Conservation (phyloP, 1,140 invertebrate genomes). For the Hermetia illucens region DNA sequence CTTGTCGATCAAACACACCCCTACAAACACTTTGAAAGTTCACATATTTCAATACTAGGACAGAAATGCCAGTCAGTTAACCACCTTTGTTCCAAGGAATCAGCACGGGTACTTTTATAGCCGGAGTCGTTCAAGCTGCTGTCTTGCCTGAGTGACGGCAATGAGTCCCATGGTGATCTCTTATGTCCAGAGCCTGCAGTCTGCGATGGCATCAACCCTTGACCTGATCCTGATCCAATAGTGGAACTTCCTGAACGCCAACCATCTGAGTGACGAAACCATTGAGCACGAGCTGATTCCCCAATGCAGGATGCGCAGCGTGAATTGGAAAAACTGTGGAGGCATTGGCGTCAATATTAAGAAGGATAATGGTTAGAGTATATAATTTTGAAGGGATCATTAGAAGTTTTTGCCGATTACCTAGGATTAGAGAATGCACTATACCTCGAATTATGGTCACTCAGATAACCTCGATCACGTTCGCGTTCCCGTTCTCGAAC, state of each 20-base stretch:
- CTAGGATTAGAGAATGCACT: slow-evolving; percentile 5
- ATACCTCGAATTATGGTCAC: slow-evolving; percentile 70
- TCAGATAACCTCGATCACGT: slow-evolving; percentile 65
- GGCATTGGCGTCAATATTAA: neutral
- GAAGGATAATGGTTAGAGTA: too few species aligned
- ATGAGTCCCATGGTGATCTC: slow-evolving; percentile 68
- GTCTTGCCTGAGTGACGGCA: slow-evolving; percentile 66
- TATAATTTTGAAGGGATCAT: neutral
- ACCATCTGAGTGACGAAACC: slow-evolving; percentile 75
- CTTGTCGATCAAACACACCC: slow-evolving; percentile 74
- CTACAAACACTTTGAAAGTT: slow-evolving; percentile 34
- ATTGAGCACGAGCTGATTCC: slow-evolving; percentile 66
- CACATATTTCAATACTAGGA: neutral
- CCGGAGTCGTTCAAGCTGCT: slow-evolving; percentile 70
- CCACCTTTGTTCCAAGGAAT: slow-evolving; percentile 72
- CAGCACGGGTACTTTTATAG: slow-evolving; percentile 69
- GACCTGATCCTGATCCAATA: slow-evolving; percentile 40
- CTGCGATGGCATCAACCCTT: slow-evolving; percentile 27
- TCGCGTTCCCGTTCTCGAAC: slow-evolving; percentile 47
- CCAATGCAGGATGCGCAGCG: slow-evolving; percentile 72
- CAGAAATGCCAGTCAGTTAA: slow-evolving; percentile 5
- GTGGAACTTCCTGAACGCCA: slow-evolving; percentile 67
- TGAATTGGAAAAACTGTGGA: slow-evolving; percentile 37
- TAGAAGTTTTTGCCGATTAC: neutral
- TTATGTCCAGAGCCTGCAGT: slow-evolving; percentile 35